Evolutionary conservation across 1,140 invertebrate species (phyloP).

Genomic region (Drosophila ohnishii): DNA sequence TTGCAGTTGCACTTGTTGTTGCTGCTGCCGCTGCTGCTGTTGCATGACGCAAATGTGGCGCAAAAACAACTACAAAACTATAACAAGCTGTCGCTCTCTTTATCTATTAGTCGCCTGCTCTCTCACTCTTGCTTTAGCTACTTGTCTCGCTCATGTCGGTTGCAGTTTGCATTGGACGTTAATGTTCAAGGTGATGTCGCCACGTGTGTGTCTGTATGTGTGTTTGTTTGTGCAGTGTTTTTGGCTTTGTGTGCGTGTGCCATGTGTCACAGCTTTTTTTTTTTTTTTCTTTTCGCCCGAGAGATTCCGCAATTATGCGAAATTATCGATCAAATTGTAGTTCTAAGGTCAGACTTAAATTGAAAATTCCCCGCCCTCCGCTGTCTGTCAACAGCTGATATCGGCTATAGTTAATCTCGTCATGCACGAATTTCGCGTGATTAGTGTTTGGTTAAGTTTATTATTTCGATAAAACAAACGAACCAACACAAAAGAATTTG

Average conservation of each 20-base stretch:
- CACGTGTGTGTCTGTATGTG: conserved; percentile 4
- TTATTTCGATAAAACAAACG: conserved; percentile 28
- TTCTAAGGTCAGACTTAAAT: conserved; percentile 77
- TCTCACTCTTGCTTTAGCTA: conserved; percentile 24
- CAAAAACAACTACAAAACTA: conserved; percentile 32
- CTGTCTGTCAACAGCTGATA: conserved; percentile 47
- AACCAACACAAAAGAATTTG: neutral
- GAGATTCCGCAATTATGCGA: conserved; percentile 74
- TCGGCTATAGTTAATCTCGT: conserved; percentile 48
- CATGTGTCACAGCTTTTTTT: conserved; percentile 66
- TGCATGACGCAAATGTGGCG: conserved; percentile 71
- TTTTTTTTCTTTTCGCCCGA: conserved; percentile 7
- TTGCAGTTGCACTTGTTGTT: conserved; percentile 49
- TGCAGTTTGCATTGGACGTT: conserved; percentile 78
- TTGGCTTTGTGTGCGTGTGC: conserved; percentile 20
- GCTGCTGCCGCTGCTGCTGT: conserved; percentile 13
- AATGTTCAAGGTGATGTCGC: conserved; percentile 78
- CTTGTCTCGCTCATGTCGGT: conserved; percentile 60
- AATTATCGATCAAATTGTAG: conserved; percentile 81
- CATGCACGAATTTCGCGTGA: conserved; percentile 46
- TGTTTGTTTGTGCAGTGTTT: conserved; percentile 37
- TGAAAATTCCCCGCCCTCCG: conserved; percentile 53
- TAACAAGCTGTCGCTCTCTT: conserved; percentile 60
- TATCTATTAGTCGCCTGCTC: conserved; percentile 26
- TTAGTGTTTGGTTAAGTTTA: conserved; percentile 15